Evolutionary conservation across 2,888 invertebrate species (phyloP).

Genomic region (Spatulosminthurus flaviceps): DNA sequence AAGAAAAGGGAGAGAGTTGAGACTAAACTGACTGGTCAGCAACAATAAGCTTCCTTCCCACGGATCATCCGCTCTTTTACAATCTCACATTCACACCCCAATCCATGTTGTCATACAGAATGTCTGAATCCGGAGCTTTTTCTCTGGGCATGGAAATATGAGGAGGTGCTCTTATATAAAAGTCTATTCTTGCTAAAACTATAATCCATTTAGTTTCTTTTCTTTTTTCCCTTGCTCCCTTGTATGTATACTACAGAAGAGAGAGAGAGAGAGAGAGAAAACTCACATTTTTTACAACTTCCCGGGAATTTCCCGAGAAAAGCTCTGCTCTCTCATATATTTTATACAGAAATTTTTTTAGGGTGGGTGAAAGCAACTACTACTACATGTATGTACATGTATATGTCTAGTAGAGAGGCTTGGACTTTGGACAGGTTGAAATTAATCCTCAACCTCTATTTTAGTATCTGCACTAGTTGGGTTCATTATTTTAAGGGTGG

Average conservation of each 20-base stretch:
- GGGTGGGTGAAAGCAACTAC: too few species aligned
- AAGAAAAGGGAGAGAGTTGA: too few species aligned
- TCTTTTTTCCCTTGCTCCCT: too few species aligned
- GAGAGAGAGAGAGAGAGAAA: too few species aligned
- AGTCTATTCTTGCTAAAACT: not conserved
- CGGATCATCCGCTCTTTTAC: slow-evolving; percentile 19
- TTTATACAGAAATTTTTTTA: too few species aligned
- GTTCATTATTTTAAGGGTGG: too few species aligned
- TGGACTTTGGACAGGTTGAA: slow-evolving; percentile 2
- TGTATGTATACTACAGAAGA: too few species aligned
- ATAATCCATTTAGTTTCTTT: slow-evolving; percentile 6
- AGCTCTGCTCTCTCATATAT: not conserved
- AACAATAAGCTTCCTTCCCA: slow-evolving; percentile 25
- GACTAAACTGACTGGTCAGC: slow-evolving; percentile 21
- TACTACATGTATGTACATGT: too few species aligned
- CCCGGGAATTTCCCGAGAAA: not conserved
- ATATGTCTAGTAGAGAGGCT: not conserved
- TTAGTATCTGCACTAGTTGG: not conserved
- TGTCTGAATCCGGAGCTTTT: not conserved
- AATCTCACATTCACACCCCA: slow-evolving; percentile 25
- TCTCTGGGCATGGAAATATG: not conserved
- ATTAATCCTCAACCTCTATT: not conserved
- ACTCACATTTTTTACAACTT: not conserved
- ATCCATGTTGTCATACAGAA: slow-evolving; percentile 26
- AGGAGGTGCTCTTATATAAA: not conserved